These are phyloP conservation scores for Napeogenes sylphis DNA, from an alignment of 2,888 invertebrate species.

Conservation along the genomic window DNA sequence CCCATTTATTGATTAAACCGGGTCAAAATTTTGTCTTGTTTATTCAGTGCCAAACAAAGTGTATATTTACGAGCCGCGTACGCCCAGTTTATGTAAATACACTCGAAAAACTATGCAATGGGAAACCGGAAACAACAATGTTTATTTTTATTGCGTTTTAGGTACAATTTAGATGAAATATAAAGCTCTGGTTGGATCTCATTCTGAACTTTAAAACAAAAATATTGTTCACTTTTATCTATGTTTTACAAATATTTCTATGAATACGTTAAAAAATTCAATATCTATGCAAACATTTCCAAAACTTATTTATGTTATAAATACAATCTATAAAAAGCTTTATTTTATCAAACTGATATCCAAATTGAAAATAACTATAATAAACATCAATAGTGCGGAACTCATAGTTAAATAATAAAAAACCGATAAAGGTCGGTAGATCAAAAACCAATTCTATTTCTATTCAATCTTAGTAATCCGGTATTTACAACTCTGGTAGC, in stretches of 20 bases:
- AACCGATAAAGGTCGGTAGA: conserved; percentile 23
- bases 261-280: no score
- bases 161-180: conserved; percentile 27
- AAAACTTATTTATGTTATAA: no score
- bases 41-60: conserved; percentile 57
- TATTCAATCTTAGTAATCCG: conserved; percentile 57
- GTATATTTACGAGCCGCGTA: conserved; percentile 46
- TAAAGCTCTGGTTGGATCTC: conserved; percentile 11
- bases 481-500: conserved; percentile 51
- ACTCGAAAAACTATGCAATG: conserved; percentile 55
- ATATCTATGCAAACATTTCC: no score
- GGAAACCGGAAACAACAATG: conserved; percentile 54
- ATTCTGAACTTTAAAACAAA: conserved; percentile 18
- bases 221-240: conserved; percentile 14
- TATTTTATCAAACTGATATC: not conserved
- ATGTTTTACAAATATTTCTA: conserved; percentile 10
- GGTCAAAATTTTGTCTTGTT: conserved; percentile 47
- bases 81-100: conserved; percentile 65
- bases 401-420: conserved; percentile 9
- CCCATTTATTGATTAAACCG: conserved; percentile 50
- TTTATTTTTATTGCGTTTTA: conserved; percentile 56
- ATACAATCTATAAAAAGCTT: not conserved
- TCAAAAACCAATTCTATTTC: conserved; percentile 55
- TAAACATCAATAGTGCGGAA: not conserved
- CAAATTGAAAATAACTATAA: not conserved